A percentile compares a stretch with the other conserved stretches of the same genome.
Evolutionary conservation across 2,888 invertebrate genomes (phyloP).

Genomic region (Harpalus rubripes): DNA sequence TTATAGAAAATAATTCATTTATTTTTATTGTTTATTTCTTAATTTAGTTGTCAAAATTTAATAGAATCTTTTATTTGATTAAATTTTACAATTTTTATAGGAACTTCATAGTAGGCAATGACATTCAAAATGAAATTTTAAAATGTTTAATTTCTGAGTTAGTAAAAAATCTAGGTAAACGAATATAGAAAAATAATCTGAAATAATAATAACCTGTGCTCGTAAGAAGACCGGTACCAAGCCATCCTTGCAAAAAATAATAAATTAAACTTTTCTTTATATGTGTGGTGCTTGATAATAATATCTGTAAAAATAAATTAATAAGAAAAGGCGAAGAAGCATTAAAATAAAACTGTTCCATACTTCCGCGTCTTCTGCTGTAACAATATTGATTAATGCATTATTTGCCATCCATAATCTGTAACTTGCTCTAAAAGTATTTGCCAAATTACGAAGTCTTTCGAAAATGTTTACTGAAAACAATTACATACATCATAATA

Average conservation of each 20-base stretch:
- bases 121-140: neutral
- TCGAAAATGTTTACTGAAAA: neutral
- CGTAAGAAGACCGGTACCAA: constrained; percentile 75
- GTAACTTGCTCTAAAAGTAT: neutral
- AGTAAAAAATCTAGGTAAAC: neutral
- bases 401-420: constrained; percentile 4
- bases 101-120: neutral
- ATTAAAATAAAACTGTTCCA: neutral
- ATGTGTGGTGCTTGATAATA: constrained; percentile 73
- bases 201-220: constrained; percentile 73
- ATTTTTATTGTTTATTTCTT: no score
- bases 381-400: constrained; percentile 14
- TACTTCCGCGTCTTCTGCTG: constrained; percentile 45
- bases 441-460: neutral
- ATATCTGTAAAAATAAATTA: constrained; percentile 70
- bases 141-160: neutral
- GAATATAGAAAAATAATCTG: neutral
- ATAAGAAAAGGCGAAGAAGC: neutral
- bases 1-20: no score
- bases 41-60: no score
- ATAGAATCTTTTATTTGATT: no score
- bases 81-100: no score
- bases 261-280: constrained; percentile 74
- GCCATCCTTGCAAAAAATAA: constrained; percentile 73
- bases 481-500: neutral